These are phyloP conservation scores for Heliconius eleuchia DNA, from an alignment of 1,140 invertebrate species.

Conservation along the genomic window DNA sequence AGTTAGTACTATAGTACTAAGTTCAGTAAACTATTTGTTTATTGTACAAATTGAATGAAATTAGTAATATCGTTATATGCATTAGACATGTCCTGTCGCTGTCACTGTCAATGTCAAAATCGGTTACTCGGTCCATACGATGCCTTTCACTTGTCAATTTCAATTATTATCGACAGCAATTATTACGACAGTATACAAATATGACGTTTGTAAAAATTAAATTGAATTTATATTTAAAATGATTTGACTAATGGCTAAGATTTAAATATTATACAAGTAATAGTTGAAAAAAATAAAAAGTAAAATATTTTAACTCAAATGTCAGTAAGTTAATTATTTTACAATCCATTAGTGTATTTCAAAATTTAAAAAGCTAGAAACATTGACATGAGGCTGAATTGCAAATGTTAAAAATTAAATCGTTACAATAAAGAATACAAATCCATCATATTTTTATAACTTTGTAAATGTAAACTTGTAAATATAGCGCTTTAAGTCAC, in stretches of 20 bases:
- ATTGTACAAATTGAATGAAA: background rate
- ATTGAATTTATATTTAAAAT: background rate
- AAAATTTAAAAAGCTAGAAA: background rate
- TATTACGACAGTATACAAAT: no score
- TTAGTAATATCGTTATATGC: background rate
- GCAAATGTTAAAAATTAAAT: background rate
- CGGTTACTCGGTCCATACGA: background rate
- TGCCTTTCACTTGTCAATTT: background rate
- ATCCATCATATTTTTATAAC: slow-evolving; percentile 21
- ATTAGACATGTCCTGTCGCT: background rate
- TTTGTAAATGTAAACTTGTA: slow-evolving; percentile 47
- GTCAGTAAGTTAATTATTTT: no score
- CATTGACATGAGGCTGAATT: background rate
- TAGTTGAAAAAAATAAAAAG: no score
- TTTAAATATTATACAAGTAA: no score
- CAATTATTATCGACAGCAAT: background rate
- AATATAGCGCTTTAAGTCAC: slow-evolving; percentile 60
- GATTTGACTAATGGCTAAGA: background rate
- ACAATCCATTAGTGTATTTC: background rate
- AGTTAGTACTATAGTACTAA: background rate
- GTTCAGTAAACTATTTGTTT: background rate
- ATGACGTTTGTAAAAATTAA: no score
- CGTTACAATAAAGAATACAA: slow-evolving; percentile 27
- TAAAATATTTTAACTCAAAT: no score
- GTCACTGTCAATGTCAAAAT: slow-evolving; percentile 8